Conservation (phyloP, 30 jellyfish, hydroid and myxozoan species). For the Aurelia sp. region DNA sequence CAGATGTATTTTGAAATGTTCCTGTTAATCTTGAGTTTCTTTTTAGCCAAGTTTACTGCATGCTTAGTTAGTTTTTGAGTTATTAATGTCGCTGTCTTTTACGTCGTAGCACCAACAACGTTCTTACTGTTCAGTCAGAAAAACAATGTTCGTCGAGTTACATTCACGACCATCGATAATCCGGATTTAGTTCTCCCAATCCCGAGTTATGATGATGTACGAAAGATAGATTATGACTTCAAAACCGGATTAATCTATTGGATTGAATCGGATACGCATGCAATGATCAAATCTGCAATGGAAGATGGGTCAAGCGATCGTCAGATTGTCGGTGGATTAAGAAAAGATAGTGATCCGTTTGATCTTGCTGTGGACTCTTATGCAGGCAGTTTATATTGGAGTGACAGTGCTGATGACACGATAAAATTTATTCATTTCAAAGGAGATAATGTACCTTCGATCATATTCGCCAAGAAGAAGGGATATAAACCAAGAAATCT, state of each 20-base stretch:
- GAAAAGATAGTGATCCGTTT: constrained; percentile 41
- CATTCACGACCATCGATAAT: constrained; percentile 34
- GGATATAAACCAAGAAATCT: constrained; percentile 81
- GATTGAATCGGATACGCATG: constrained; percentile 64
- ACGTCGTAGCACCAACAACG: constrained; percentile 46
- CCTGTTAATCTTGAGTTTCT: no score
- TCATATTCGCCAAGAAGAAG: constrained; percentile 39
- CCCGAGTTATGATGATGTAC: constrained; percentile 53
- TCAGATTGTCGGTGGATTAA: constrained; percentile 14
- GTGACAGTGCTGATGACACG: constrained; percentile 68
- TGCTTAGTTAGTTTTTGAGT: neutral
- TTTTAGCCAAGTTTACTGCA: no score
- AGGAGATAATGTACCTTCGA: constrained; percentile 54
- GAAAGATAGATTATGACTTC: constrained; percentile 75
- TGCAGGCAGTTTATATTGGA: constrained; percentile 89
- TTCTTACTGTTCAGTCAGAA: constrained; percentile 75
- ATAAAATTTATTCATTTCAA: constrained; percentile 69
- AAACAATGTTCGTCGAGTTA: constrained; percentile 62
- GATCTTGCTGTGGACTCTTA: constrained; percentile 91
- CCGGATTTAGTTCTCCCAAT: constrained; percentile 92
- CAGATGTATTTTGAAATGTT: no score
- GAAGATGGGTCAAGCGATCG: constrained; percentile 54
- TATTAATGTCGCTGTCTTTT: neutral
- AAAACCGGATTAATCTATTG: constrained; percentile 78
- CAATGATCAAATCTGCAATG: constrained; percentile 62